These are phyloP conservation scores for Phoxinus phoxinus DNA, from an alignment of 2,113 vertebrate species.

Conservation along the genomic window DNA sequence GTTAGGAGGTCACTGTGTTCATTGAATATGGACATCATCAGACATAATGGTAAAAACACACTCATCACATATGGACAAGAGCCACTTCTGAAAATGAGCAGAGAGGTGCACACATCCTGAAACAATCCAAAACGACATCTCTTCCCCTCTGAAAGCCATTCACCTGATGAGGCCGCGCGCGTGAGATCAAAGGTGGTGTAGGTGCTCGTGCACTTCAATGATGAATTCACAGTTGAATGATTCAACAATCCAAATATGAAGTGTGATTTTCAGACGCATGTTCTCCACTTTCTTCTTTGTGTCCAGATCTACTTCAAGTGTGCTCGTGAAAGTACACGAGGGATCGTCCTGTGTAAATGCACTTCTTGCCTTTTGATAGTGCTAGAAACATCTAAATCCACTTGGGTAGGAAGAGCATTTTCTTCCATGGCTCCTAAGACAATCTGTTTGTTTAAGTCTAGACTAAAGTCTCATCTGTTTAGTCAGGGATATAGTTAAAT, in stretches of 20 bases:
- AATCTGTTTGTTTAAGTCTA: constrained; percentile 2
- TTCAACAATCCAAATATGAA: background rate
- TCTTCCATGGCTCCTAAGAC: background rate
- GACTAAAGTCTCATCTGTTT: background rate
- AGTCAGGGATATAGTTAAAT: background rate
- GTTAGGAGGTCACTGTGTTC: background rate
- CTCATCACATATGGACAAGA: background rate
- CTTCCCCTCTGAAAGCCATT: constrained; percentile 8
- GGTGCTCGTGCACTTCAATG: constrained; percentile 5
- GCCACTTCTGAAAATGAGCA: background rate
- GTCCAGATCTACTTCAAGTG: background rate
- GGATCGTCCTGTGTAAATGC: background rate
- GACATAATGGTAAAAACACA: background rate
- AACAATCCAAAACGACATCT: constrained; percentile 3
- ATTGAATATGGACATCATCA: background rate
- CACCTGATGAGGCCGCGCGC: background rate
- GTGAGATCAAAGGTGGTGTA: background rate
- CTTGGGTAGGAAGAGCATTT: background rate
- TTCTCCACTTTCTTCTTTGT: background rate
- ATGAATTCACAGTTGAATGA: background rate
- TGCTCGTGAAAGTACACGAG: background rate
- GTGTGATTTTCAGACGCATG: background rate
- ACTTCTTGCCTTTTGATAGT: background rate
- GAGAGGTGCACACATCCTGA: background rate
- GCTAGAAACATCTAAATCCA: background rate